Conservation (phyloP, 2,888 invertebrate genomes). For the Dryadula phaetusa region DNA sequence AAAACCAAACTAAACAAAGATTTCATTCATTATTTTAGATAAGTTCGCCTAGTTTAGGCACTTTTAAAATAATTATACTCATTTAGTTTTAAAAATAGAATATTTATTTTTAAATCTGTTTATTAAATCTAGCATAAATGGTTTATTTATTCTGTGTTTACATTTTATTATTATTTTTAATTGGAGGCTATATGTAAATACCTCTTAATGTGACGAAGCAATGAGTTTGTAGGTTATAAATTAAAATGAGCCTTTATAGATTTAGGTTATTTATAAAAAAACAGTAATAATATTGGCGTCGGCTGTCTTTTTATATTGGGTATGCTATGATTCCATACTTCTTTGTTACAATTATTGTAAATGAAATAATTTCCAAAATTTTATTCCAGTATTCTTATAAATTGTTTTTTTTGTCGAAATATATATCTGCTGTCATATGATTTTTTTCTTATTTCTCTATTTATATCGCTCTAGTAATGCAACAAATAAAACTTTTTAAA, state of each 20-base stretch:
- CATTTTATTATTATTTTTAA: constrained; percentile 53
- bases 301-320: constrained; percentile 3
- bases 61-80: constrained; percentile 81
- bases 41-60: constrained; percentile 68
- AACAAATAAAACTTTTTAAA: constrained; percentile 12
- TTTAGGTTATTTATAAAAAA: constrained; percentile 9
- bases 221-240: constrained; percentile 2
- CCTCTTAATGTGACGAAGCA: constrained; percentile 56
- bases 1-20: constrained; percentile 18
- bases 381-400: constrained; percentile 21
- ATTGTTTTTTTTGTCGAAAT: constrained; percentile 16
- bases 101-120: constrained; percentile 55
- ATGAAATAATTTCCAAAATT: constrained; percentile 20
- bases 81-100: constrained; percentile 59
- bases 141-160: constrained; percentile 76
- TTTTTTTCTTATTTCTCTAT: constrained; percentile 14
- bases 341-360: constrained; percentile 12
- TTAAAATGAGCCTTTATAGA: constrained; percentile 15
- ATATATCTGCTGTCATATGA: constrained; percentile 8
- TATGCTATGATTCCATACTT: neutral
- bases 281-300: constrained; percentile 15
- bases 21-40: neutral
- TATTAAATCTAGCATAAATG: constrained; percentile 49
- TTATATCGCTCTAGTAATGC: constrained; percentile 6
- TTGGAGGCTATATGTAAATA: constrained; percentile 80